Base-by-base conservation (phyloP, 1,140 invertebrate genomes). In the Drosophila kohkoa region DNA sequence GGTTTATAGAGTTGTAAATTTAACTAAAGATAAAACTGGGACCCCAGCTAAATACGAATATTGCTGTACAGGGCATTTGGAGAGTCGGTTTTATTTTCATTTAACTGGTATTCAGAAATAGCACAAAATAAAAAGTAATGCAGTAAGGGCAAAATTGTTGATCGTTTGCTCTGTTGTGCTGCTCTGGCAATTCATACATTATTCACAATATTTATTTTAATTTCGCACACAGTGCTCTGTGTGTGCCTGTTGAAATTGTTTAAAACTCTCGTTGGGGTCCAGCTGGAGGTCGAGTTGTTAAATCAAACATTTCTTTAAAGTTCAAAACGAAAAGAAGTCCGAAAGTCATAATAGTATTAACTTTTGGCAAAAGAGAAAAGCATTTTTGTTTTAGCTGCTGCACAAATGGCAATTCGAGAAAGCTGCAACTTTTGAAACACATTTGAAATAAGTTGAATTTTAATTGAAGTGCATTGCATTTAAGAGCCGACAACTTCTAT, bases 171-270 rank as follows among this genome's bases (percentile, higher is more conserved):
- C 74, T 77, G 73, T 77, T 60, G 57, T 28, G 10, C 8, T 8
- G 5, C 43, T 38, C 41, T 16, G 35, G 43, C 62, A 51, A 38
- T 64, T 79, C 77, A 75, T 80, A 70, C 75, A 80, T 80, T 71
- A 80, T 75, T 75, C 79, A 79, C 45, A 79, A 75, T 64, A 79
- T 75, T 75, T 79, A 58, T 51, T 59, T 64, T 68, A 38, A 68
- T 60, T 54, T 60, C 28, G 8, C 32, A 20, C 35, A 35, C 35
- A 67, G 68, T 41, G 32, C 43, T 63, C 41, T 43, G 11, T 38
- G 35, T 38, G 35, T 38, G 6, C 1, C 2, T 43, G 0, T 43
- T 3, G 4, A 13, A 43, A 43, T 43, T n/a, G 11, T n/a, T 43
- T 43, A 3, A n/a, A 43, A 43, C 13, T 3, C 11, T 3, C 35